Evolutionary conservation across 2,888 invertebrate genomes (phyloP).

Genomic region (Chydorus sphaericus): DNA sequence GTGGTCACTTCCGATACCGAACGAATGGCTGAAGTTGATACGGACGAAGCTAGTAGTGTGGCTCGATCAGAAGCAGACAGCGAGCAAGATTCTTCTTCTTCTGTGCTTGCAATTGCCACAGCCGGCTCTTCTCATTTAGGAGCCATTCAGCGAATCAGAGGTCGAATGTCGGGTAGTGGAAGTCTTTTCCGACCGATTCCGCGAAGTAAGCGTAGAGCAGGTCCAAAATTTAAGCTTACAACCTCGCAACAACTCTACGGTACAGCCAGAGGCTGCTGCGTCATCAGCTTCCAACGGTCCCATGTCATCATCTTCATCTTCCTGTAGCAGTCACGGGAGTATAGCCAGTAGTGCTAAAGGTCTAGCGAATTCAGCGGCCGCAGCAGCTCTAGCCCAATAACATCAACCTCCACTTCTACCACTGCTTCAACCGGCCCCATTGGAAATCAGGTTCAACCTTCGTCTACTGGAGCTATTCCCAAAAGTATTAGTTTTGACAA

Average conservation of each 20-base stretch:
- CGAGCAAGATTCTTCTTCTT: slow-evolving; percentile 5
- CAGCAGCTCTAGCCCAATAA: neutral
- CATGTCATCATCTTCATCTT: slow-evolving; percentile 10
- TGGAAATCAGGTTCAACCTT: neutral
- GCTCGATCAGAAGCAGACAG: slow-evolving; percentile 38
- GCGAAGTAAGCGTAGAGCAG: slow-evolving; percentile 23
- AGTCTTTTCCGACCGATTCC: slow-evolving; percentile 28
- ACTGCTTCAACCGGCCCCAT: neutral
- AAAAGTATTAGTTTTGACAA: slow-evolving; percentile 86
- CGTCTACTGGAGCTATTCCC: slow-evolving; percentile 54
- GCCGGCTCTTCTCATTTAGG: slow-evolving; percentile 3
- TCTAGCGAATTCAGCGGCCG: slow-evolving; percentile 23
- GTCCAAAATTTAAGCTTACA: slow-evolving; percentile 3
- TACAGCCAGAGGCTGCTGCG: slow-evolving; percentile 12
- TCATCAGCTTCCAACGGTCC: slow-evolving; percentile 8
- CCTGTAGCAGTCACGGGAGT: slow-evolving; percentile 12
- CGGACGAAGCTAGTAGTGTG: slow-evolving; percentile 38
- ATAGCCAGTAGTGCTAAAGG: slow-evolving; percentile 29
- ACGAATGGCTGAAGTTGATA: slow-evolving; percentile 65
- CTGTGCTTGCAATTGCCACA: neutral
- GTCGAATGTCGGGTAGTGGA: slow-evolving; percentile 26
- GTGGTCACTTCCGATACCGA: slow-evolving; percentile 86
- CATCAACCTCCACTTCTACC: neutral
- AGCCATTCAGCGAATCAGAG: slow-evolving; percentile 21
- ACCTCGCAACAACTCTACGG: neutral